These are phyloP conservation scores for Melieria picta DNA, from an alignment of 2,888 invertebrate genomes.

Conservation along the genomic window DNA sequence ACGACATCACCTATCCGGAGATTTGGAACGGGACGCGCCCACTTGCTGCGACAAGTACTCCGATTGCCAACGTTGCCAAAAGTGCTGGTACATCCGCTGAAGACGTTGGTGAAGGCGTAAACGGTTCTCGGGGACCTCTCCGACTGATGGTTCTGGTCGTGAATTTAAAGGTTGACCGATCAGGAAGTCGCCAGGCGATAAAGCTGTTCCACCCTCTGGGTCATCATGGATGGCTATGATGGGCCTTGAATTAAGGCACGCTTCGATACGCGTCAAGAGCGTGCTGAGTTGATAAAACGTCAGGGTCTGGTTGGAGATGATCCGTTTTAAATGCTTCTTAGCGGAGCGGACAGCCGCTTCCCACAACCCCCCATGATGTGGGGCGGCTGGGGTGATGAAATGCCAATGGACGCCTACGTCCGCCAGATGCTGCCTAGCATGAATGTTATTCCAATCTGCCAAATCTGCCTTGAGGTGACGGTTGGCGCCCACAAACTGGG, in stretches of 20 bases:
- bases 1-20: constrained; percentile 29
- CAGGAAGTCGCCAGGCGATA: constrained; percentile 39
- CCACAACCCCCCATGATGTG: constrained; percentile 9
- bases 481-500: constrained; percentile 27
- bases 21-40: constrained; percentile 28
- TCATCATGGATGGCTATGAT: constrained; percentile 30
- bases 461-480: background rate
- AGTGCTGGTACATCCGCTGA: constrained; percentile 17
- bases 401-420: too few species aligned
- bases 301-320: constrained; percentile 25
- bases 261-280: constrained; percentile 28
- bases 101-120: constrained; percentile 2
- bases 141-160: too few species aligned
- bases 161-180: constrained; percentile 31
- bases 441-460: background rate
- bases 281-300: constrained; percentile 29
- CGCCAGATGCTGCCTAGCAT: too few species aligned
- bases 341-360: constrained; percentile 21
- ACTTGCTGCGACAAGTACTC: constrained; percentile 14
- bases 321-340: constrained; percentile 30
- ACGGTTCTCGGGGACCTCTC: constrained; percentile 31
- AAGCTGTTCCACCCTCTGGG: constrained; percentile 33
- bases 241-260: constrained; percentile 30
- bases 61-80: constrained; percentile 15
- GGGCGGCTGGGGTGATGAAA: constrained; percentile 2